Base-by-base conservation (phyloP, 2,797 vertebrate genomes). In the Macropodus opercularis region DNA sequence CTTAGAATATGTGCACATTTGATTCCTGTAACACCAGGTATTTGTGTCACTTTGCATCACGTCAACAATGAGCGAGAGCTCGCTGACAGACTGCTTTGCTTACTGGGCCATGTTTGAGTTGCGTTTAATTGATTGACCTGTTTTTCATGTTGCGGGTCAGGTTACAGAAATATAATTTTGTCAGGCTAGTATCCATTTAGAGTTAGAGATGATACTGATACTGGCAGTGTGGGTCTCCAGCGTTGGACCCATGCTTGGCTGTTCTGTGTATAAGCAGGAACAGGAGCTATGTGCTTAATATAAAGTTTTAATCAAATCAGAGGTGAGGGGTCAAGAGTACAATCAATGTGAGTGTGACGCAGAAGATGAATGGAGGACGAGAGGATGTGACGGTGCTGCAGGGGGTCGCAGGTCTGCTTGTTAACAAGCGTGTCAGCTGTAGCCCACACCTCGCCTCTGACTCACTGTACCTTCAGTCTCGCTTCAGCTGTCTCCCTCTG, bases 231-330 rank as follows among this genome's bases (percentile, higher is more conserved):
- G 14, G 4, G 11, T 34, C 6, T 6, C 2, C 34, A 35, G 34
- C n/a, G 2, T 15, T 35, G 1, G 34, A 15, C 2, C 5, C 15
- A 35, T 35, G 15, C 13, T 15, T 14, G 15, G 5, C 31, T 14
- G 31, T 12, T 38, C 35, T 18, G 14, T 22, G 32, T 29, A 5
- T 53, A 18, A 26, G 50, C 1, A 9, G 44, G 35, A 31, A 62
- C 18, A 1, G 19, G 21, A 41, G 38, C 15, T 61, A 35, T 46
- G 71, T 27, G 61, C 42, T 76, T 75, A 67, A 67, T 75, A 69
- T 67, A 79, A 81, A 63, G 61, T 75, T 87, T 71, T 79, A 77
- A 88, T 89, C 58, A 83, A 75, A 72, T 77, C 66, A 67, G 62
- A 81, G 75, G 64, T 83, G 77, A 64, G 26, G 12, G 87, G 71